Base-by-base conservation (phyloP, 2,888 invertebrate genomes). In the Dasysyrphus tricinctus region DNA sequence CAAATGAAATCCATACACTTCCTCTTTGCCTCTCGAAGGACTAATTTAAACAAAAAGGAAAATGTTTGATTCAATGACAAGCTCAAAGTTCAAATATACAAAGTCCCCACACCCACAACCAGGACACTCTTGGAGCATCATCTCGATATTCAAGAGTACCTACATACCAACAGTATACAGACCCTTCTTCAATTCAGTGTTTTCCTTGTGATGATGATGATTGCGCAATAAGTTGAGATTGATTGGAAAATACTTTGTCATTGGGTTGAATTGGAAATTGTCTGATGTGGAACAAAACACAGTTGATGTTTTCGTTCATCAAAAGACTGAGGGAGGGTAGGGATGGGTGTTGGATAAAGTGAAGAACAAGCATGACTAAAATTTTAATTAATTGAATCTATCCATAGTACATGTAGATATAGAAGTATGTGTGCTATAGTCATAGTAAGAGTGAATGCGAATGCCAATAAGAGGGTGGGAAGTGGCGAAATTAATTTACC, bases 221-320 rank as follows among this genome's bases (percentile, higher is more conserved):
- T 82, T 86, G 82, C 75, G 86, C 86, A 86, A 86, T 86, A 86
- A 82, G 86, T 86, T 78, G 82, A 86, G 86, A 86, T 86, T 86
- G 86, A 86, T 86, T 86, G 75, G 78, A 86, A 86, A 86, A 86
- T 86, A 86, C 86, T 86, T 86, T 79, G 78, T 86, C 86, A 86
- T 82, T 79, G 75, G 75, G 75, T 78, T 82, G 86, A 82, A 86
- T 86, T 82, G 86, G 65, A 86, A 82, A 82, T 82, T 72, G 78
- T 75, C 86, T 74, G 70, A 12, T 61, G 69, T 44, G 34, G 37
- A 42, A 42, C 59, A 47, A 24, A 24, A 51, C 74, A 74, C 19
- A 57, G 83, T 79, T 70, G 24, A 24, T 24, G 80, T 69, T 29
- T 29, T 59, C 56, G 44, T 34, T 51, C 12, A 67, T 51, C 12